These are phyloP conservation scores for Alca torda DNA, from an alignment of 2,797 vertebrate species.

Conservation along the genomic window DNA sequence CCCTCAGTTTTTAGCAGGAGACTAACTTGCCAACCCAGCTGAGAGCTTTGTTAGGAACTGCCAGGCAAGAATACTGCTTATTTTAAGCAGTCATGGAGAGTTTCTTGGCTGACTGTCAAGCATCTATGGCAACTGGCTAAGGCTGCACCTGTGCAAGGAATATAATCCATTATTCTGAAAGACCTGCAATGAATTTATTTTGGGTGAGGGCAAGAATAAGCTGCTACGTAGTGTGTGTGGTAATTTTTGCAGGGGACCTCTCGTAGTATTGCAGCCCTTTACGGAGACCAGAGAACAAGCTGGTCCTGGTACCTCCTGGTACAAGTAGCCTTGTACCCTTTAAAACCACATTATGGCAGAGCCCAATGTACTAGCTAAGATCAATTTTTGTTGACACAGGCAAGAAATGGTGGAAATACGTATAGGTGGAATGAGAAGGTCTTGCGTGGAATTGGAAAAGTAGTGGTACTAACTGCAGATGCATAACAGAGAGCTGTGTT, in stretches of 20 bases:
- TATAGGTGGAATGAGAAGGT: neutral
- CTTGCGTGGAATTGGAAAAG: neutral
- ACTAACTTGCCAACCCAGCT: neutral
- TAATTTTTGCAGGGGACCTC: neutral
- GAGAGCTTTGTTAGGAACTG: slow-evolving; percentile 19
- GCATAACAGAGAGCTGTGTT: neutral
- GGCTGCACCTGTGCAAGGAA: neutral
- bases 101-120: slow-evolving; percentile 26
- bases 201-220: neutral
- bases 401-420: neutral
- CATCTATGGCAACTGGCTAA: slow-evolving; percentile 11
- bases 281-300: neutral
- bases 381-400: neutral
- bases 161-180: neutral
- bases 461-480: neutral
- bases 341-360: neutral
- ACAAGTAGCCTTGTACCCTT: neutral
- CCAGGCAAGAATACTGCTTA: neutral
- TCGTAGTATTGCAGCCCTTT: neutral
- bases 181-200: neutral
- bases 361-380: neutral
- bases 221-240: neutral
- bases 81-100: neutral
- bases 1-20: neutral
- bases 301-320: neutral